phyloP scores from a whole-genome alignment of 2,888 invertebrate species.

The Formica aserva region DNA sequence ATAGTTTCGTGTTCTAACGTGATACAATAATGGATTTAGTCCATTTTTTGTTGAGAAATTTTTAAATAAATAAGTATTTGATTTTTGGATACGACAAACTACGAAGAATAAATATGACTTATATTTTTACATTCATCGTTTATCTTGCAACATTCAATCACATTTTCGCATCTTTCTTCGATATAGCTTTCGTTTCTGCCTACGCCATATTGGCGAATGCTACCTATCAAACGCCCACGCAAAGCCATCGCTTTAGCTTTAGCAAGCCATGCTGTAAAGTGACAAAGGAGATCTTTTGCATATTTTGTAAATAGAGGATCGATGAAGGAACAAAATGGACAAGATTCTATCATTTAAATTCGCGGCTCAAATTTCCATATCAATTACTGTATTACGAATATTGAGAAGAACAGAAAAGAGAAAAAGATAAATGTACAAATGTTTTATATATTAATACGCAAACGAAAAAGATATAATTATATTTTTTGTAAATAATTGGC shows the following conservation, averaged over 20 bases:
- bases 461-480: too few species aligned
- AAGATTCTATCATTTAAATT: constrained; percentile 74
- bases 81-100: constrained; percentile 56
- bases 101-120: constrained; percentile 47
- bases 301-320: constrained; percentile 61
- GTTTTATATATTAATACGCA: too few species aligned
- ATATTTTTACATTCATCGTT: constrained; percentile 65
- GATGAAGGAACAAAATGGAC: constrained; percentile 66
- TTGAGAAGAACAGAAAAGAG: too few species aligned
- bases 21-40: constrained; percentile 53
- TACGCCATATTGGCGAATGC: not conserved
- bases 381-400: constrained; percentile 71
- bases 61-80: constrained; percentile 36
- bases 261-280: not conserved
- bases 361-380: constrained; percentile 65
- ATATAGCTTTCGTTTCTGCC: constrained; percentile 51
- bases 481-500: too few species aligned
- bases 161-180: constrained; percentile 68
- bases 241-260: too few species aligned
- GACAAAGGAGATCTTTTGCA: not conserved
- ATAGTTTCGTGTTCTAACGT: constrained; percentile 63
- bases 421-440: too few species aligned
- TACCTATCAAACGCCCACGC: not conserved
- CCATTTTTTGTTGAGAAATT: constrained; percentile 29
- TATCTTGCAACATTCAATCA: constrained; percentile 59